phyloP scores from a whole-genome alignment of 2,797 vertebrate genomes.

The Chiloscyllium punctatum region DNA sequence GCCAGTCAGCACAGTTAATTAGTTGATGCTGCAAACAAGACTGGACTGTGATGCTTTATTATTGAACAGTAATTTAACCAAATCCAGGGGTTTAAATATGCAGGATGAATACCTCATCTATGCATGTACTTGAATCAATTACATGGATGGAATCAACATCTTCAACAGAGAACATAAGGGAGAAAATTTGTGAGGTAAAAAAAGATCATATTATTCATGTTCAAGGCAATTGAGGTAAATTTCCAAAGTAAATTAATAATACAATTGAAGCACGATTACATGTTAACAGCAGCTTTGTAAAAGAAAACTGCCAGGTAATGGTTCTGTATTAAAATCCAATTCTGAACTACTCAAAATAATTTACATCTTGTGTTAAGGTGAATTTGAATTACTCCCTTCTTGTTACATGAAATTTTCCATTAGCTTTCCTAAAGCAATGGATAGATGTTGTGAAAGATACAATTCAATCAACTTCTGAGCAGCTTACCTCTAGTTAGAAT shows the following conservation, averaged over 20 bases:
- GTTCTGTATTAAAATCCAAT: conserved; percentile 7
- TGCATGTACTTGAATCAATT: background rate
- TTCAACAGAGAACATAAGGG: background rate
- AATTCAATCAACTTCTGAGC: background rate
- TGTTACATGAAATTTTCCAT: background rate
- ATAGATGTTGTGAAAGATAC: conserved; percentile 18
- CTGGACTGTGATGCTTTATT: background rate
- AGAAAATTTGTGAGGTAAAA: background rate
- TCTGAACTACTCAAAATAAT: conserved; percentile 15
- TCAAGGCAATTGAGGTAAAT: conserved; percentile 7
- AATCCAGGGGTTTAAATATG: background rate
- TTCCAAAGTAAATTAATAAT: conserved; percentile 24
- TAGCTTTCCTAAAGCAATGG: background rate
- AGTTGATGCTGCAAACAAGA: background rate
- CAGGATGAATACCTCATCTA: background rate
- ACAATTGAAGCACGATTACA: conserved; percentile 9
- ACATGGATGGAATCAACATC: background rate
- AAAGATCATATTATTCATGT: conserved; percentile 8
- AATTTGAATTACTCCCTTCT: background rate
- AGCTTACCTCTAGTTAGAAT: background rate
- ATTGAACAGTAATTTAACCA: background rate
- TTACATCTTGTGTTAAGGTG: background rate
- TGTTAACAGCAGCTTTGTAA: background rate
- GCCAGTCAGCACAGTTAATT: background rate
- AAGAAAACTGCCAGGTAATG: background rate